Evolutionary conservation across 2,113 vertebrate genomes (phyloP).

Genomic region (Aegotheles bennettii): DNA sequence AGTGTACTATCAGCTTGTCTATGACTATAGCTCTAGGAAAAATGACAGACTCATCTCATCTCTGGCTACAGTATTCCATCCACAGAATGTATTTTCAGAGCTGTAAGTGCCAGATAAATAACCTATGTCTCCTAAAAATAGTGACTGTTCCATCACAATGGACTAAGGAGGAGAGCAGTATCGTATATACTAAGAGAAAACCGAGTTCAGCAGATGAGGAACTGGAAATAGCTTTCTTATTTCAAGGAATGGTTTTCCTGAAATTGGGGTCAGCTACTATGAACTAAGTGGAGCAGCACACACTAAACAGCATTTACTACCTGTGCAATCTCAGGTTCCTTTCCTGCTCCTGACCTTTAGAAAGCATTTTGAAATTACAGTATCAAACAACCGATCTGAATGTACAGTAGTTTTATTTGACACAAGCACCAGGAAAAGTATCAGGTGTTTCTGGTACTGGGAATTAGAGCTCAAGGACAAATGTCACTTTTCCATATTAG

Average conservation of each 20-base stretch:
- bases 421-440: background rate
- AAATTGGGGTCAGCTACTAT: background rate
- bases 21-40: background rate
- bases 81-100: background rate
- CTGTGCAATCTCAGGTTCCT: background rate
- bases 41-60: background rate
- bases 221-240: background rate
- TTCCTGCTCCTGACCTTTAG: slow-evolving; percentile 32
- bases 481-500: background rate
- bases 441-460: background rate
- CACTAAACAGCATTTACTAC: background rate
- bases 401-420: background rate
- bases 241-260: background rate
- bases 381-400: slow-evolving; percentile 2
- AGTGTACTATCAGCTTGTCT: background rate
- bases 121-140: background rate
- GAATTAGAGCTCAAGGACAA: slow-evolving; percentile 24
- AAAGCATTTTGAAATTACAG: background rate
- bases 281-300: background rate
- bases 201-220: background rate
- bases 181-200: background rate
- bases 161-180: background rate
- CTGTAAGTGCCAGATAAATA: background rate
- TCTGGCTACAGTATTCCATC: background rate
- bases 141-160: background rate